Evolutionary conservation across 30 jellyfish, hydroid and myxozoan species (phyloP), one percentile per base, ranked within the genome.

Genomic region (Turritopsis dohrnii): DNA sequence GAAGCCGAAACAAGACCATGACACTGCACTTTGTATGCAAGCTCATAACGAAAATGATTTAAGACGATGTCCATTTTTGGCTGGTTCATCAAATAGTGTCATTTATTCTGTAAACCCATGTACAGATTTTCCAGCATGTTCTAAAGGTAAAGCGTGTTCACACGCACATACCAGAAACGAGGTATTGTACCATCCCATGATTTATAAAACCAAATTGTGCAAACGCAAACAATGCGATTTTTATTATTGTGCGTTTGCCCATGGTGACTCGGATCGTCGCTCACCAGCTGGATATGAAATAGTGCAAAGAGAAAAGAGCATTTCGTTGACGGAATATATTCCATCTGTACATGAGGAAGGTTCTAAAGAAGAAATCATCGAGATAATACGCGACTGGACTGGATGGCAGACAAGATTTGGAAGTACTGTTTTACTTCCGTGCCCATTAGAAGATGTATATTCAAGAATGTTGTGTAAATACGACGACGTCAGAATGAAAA

Each of bases 1-100:
- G 60, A 74, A 74, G 23, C 83, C 83, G 60, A 24, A 24, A 74
- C 83, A 29, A 74, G 65, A 29, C 23, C 83, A 74, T 41, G 41
- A 74, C 83, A 23, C 9, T 23, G 54, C 24, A 7, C 28, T 41
- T 20, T 74, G 83, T 29, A 28, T 74, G 65, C 28, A 74, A 21
- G 83, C 83, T 21, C 83, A 74, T 74, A 19, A 29, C 19, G 41
- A 74, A 9, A 29, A 74, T 9, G 83, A 74, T n/a, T 23, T 74
- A 18, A 26, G 83, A 29, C 53, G 83, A 24, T 23, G 41, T 29
- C 83, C 83, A 71, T 74, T 26, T 29, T 1, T 26, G 53, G 17
- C 27, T 16, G 83, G 23, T 23, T n/a, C 77, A 69, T n/a, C 28
- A 17, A 74, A 74, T 41, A 29, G 19, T 9, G 18, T 74, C 7